phyloP scores from a whole-genome alignment of 2,797 vertebrate genomes.

The Myoxocephalus aenaeus region DNA sequence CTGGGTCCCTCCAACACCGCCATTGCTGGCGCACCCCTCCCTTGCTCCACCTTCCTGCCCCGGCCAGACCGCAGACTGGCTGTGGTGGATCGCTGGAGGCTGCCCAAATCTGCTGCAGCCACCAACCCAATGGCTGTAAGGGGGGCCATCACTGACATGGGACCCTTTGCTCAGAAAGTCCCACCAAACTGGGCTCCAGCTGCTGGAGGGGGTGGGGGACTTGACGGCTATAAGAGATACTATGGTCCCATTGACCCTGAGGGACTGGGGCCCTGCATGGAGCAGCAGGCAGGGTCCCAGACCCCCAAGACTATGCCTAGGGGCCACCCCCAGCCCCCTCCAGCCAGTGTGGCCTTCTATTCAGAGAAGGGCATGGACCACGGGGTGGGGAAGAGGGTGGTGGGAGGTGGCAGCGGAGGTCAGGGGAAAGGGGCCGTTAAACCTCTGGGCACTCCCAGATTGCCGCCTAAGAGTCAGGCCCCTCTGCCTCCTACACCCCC shows the following conservation, averaged over 20 bases:
- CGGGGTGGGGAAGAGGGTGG: slow-evolving; percentile 87
- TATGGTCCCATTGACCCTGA: slow-evolving; percentile 96
- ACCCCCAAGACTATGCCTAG: slow-evolving; percentile 87
- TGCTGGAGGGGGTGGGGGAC: slow-evolving; percentile 82
- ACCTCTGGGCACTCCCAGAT: slow-evolving; percentile 84
- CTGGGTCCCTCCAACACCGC: slow-evolving; percentile 86
- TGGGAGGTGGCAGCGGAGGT: slow-evolving; percentile 85
- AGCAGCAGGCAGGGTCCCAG: slow-evolving; percentile 87
- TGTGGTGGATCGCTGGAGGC: slow-evolving; percentile 91
- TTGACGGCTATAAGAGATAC: slow-evolving; percentile 94
- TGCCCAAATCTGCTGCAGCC: slow-evolving; percentile 82
- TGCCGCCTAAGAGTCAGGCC: slow-evolving; percentile 85
- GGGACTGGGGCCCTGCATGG: slow-evolving; percentile 89
- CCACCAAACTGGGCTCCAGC: slow-evolving; percentile 82
- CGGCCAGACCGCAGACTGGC: slow-evolving; percentile 87
- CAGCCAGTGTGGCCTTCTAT: slow-evolving; percentile 86
- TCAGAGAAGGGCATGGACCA: slow-evolving; percentile 87
- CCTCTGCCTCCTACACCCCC: slow-evolving; percentile 89
- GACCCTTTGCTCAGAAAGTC: slow-evolving; percentile 85
- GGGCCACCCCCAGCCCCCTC: slow-evolving; percentile 85
- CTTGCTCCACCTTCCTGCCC: slow-evolving; percentile 89
- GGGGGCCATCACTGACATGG: slow-evolving; percentile 80
- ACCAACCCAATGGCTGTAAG: slow-evolving; percentile 81
- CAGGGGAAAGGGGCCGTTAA: slow-evolving; percentile 88
- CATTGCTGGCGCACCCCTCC: slow-evolving; percentile 86